Evolutionary conservation across 2,113 vertebrate genomes (phyloP), one percentile per base, ranked within the genome.

Genomic region (Geococcyx californianus): DNA sequence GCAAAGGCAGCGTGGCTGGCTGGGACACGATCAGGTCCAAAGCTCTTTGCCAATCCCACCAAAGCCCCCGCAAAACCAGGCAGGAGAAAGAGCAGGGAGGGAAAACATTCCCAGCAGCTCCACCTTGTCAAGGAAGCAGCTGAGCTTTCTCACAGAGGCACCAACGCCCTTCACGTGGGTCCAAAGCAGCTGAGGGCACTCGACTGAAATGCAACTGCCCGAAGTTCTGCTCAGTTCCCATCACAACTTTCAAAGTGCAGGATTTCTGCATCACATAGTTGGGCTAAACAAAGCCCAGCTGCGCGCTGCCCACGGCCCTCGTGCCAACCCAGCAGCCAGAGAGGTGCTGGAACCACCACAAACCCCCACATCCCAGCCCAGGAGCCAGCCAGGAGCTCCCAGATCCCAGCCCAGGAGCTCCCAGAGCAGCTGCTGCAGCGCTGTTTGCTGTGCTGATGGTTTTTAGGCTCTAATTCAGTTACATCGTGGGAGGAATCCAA

Each of bases 371-470:
- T 76, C 68, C 84, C 92, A 36, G 85, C 75, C 87, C 62, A 64
- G 87, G 49, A 83, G 87, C 45, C 92, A 92, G 88, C 58, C n/a
- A 49, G 2, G 3, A 52, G 74, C 29, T 93, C 90, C 87, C n/a
- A n/a, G n/a, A n/a, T n/a, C n/a, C n/a, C n/a, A n/a, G n/a, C n/a
- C n/a, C n/a, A n/a, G n/a, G n/a, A n/a, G n/a, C n/a, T n/a, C n/a
- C n/a, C 88, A 80, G 85, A 96, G 90, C 23, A 94, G 90, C 90
- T 85, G 68, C 59, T 64, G 66, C 34, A 76, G 82, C 40, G 31
- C 20, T 17, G 70, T 58, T 14, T 85, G 80, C 28, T 80, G 83
- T 44, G 15, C 29, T 77, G 75, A 1, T 77, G 54, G 3, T 70
- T 88, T 33, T 9, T 10, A n/a, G 72, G 74, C 68, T 28, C 52